phyloP scores from a whole-genome alignment of 2,888 invertebrate species.

The Leuctra nigra region DNA sequence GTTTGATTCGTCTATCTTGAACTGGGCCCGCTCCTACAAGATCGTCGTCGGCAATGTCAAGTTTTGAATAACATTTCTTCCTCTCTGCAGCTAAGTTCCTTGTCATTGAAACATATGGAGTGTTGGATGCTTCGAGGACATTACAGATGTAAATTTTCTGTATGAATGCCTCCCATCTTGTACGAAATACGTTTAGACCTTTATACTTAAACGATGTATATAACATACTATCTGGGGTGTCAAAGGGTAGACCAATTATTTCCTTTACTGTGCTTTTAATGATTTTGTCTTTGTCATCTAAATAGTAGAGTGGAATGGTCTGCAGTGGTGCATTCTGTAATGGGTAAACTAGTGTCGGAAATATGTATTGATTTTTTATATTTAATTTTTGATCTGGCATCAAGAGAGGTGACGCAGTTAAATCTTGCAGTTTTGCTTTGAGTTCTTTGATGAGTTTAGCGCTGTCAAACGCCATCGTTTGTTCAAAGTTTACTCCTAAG shows the following conservation, averaged over 20 bases:
- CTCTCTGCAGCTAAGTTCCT: neutral
- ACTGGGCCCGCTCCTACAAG: no score
- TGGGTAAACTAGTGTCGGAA: neutral
- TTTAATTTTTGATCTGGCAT: neutral
- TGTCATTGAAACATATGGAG: neutral
- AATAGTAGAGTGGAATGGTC: neutral
- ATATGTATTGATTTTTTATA: neutral
- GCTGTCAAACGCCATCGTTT: neutral
- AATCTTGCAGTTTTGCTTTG: neutral
- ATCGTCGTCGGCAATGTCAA: neutral
- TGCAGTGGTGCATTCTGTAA: neutral
- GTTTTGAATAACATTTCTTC: neutral
- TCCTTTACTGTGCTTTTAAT: neutral
- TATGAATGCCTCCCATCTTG: neutral
- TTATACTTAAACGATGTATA: neutral
- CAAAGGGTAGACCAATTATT: neutral
- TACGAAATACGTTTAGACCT: neutral
- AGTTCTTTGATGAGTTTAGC: neutral
- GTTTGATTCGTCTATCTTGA: no score
- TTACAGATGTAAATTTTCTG: neutral
- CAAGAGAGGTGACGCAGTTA: neutral
- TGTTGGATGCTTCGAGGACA: neutral
- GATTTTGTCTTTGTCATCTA: neutral
- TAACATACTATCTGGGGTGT: neutral
- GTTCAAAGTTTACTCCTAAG: neutral